Percentiles rank a stretch among this genome's conserved stretches.
phyloP scores from a whole-genome alignment of 2,888 invertebrate genomes.

The Pardosa pseudoannulata region DNA sequence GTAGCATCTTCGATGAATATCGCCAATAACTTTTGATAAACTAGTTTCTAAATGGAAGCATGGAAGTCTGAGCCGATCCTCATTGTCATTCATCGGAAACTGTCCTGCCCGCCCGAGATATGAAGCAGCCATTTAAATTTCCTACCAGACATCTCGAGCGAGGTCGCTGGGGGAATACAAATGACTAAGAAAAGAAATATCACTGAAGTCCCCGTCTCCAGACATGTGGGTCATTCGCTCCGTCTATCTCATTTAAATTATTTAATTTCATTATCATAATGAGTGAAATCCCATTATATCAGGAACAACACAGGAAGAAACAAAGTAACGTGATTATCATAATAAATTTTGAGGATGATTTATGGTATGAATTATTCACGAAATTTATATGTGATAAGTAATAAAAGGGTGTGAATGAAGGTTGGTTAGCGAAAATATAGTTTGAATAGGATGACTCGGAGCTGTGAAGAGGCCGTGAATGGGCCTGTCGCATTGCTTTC shows the following conservation, averaged over 20 bases:
- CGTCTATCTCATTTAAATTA: conserved; percentile 1
- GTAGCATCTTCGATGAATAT: background rate
- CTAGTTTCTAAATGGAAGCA: background rate
- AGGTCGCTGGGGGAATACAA: background rate
- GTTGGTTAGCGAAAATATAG: background rate
- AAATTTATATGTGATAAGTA: background rate
- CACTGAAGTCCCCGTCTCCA: background rate
- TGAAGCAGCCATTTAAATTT: background rate
- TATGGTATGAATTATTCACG: background rate
- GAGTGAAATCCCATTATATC: background rate
- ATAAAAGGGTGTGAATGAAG: background rate
- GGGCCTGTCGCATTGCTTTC: no score
- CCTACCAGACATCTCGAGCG: background rate
- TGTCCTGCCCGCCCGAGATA: background rate
- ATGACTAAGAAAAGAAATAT: background rate
- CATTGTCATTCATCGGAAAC: background rate
- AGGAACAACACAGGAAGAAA: background rate
- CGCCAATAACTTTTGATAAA: background rate
- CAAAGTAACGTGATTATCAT: background rate
- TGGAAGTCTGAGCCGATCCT: background rate
- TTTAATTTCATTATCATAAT: conserved; percentile 6
- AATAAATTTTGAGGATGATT: background rate
- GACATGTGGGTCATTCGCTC: background rate
- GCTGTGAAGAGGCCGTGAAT: no score
- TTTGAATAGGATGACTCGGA: background rate